phyloP scores from a whole-genome alignment of 2,113 vertebrate species.

The Campylorhamphus procurvoides region DNA sequence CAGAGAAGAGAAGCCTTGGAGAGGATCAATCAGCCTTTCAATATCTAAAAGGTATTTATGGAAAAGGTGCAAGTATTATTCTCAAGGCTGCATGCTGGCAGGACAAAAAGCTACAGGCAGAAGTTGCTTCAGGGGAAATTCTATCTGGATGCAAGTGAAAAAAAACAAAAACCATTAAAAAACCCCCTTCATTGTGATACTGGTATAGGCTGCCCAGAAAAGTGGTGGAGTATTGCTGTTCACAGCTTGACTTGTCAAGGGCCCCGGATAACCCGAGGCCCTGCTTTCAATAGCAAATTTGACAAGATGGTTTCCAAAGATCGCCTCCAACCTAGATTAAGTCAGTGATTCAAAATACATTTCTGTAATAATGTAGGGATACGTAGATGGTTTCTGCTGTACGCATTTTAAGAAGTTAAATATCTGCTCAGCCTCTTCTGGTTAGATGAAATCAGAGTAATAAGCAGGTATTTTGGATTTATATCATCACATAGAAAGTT shows the following conservation, averaged over 20 bases:
- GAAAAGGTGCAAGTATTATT: neutral
- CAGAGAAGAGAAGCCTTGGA: neutral
- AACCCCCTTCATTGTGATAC: neutral
- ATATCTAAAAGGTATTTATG: neutral
- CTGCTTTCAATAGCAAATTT: neutral
- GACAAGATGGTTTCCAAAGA: neutral
- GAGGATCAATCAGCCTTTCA: neutral
- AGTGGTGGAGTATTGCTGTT: neutral
- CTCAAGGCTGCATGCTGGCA: neutral
- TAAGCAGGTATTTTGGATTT: neutral
- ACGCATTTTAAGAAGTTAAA: neutral
- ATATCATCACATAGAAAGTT: neutral
- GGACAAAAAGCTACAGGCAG: neutral
- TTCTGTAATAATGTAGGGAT: neutral
- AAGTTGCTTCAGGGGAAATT: neutral
- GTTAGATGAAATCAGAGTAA: neutral
- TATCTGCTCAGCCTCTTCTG: neutral
- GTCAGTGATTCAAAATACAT: neutral
- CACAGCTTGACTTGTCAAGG: neutral
- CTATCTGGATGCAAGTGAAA: neutral
- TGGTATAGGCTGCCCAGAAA: neutral
- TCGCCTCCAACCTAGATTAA: neutral
- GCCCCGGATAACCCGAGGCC: neutral
- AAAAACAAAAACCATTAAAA: neutral
- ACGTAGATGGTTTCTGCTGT: neutral